These are phyloP conservation scores for Ascidia mentula DNA, from an alignment of 23 tunicate species.

Conservation along the genomic window DNA sequence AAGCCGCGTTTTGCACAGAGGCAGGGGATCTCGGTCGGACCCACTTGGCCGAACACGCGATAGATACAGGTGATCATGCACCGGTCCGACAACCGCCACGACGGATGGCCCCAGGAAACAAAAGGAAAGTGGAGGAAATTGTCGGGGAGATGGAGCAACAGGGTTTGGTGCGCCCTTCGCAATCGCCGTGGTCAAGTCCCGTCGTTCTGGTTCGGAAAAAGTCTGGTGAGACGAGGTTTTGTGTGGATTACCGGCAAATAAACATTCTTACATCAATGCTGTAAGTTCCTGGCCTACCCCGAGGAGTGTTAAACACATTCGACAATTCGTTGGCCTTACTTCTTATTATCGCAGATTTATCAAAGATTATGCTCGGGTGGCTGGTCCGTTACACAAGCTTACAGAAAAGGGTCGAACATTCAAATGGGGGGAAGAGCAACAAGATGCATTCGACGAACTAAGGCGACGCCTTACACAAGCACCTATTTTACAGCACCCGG, in stretches of 20 bases:
- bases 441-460: conserved; percentile 19
- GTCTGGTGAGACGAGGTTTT: conserved; percentile 10
- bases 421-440: conserved; percentile 15
- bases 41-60: background rate
- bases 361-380: conserved; percentile 18
- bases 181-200: conserved; percentile 7
- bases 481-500: conserved; percentile 25
- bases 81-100: background rate
- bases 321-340: conserved; percentile 38
- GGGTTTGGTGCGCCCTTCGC: background rate
- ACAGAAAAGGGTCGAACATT: conserved; percentile 10
- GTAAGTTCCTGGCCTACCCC: conserved; percentile 29
- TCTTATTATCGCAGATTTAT: conserved; percentile 36
- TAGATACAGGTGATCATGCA: background rate
- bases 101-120: background rate
- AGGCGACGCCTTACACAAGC: conserved; percentile 6
- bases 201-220: conserved; percentile 1
- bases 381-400: background rate
- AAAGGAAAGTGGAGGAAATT: background rate
- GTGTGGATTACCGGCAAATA: conserved; percentile 1
- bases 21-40: background rate
- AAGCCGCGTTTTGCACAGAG: background rate
- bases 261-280: conserved; percentile 4
- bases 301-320: conserved; percentile 11
- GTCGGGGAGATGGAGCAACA: background rate